Evolutionary conservation across 2,113 vertebrate genomes (phyloP).

Genomic region (Dryoscopus gambensis): DNA sequence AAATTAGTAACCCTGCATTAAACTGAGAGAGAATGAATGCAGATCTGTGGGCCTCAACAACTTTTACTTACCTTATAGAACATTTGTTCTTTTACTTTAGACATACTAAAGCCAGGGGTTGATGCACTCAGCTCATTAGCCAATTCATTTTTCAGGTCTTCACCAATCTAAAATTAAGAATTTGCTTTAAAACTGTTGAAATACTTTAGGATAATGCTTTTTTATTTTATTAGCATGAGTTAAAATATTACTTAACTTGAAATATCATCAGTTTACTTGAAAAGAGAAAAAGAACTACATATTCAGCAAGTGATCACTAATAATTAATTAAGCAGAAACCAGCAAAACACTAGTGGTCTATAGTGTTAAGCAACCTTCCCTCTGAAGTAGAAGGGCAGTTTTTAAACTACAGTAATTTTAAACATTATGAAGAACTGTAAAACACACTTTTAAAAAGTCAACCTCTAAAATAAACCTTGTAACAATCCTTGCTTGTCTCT

Average conservation of each 20-base stretch:
- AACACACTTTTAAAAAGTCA: neutral
- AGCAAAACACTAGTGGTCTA: neutral
- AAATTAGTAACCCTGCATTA: neutral
- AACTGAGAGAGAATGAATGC: neutral
- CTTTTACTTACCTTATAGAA: constrained; percentile 85
- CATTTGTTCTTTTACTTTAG: constrained; percentile 68
- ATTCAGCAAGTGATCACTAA: neutral
- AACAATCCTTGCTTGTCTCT: neutral
- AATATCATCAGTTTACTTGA: neutral
- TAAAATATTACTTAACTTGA: neutral
- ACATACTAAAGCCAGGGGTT: constrained; percentile 61
- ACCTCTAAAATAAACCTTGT: neutral
- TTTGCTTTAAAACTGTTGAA: neutral
- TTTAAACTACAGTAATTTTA: neutral
- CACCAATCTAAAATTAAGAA: constrained; percentile 72
- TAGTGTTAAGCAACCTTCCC: neutral
- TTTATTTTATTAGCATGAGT: neutral
- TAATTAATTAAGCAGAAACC: neutral
- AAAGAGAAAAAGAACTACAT: neutral
- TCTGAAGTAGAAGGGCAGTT: neutral
- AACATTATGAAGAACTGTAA: neutral
- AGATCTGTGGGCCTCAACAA: neutral
- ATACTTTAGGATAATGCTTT: neutral
- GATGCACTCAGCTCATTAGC: constrained; percentile 75
- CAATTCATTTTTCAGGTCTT: constrained; percentile 74